phyloP scores from a whole-genome alignment of 2,888 invertebrate species.

The Oscheius sp. region DNA sequence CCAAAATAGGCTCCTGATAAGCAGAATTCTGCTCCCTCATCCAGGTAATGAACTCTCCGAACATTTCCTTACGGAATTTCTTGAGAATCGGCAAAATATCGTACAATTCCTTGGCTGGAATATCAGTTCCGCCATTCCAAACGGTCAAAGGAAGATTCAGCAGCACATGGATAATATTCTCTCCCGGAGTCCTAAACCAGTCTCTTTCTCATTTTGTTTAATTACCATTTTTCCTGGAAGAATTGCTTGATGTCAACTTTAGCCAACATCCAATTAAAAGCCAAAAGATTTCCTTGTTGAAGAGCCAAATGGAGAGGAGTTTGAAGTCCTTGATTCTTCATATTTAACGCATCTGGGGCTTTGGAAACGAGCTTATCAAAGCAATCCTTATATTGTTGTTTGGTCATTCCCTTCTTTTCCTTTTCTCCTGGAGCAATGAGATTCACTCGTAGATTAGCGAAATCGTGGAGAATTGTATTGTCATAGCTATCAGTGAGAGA shows the following conservation, averaged over 20 bases:
- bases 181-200: constrained; percentile 12
- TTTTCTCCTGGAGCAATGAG: background rate
- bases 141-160: constrained; percentile 39
- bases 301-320: constrained; percentile 47
- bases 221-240: constrained; percentile 38
- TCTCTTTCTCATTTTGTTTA: background rate
- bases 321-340: constrained; percentile 28
- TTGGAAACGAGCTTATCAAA: constrained; percentile 47
- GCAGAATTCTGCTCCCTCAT: constrained; percentile 14
- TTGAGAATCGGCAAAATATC: constrained; percentile 43
- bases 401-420: constrained; percentile 37
- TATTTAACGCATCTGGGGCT: constrained; percentile 33
- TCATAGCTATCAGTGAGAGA: constrained; percentile 38
- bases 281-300: constrained; percentile 36
- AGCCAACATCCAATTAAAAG: constrained; percentile 37
- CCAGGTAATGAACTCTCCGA: background rate
- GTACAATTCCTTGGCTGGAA: constrained; percentile 29
- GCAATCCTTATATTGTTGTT: constrained; percentile 40
- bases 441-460: constrained; percentile 27
- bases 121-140: constrained; percentile 20
- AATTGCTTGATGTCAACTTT: constrained; percentile 28
- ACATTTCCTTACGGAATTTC: constrained; percentile 1
- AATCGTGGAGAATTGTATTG: constrained; percentile 42
- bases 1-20: background rate
- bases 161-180: constrained; percentile 43